Evolutionary conservation across 92 coral and sea anemone genomes (phyloP).

Genomic region (Virgularia gustaviana): DNA sequence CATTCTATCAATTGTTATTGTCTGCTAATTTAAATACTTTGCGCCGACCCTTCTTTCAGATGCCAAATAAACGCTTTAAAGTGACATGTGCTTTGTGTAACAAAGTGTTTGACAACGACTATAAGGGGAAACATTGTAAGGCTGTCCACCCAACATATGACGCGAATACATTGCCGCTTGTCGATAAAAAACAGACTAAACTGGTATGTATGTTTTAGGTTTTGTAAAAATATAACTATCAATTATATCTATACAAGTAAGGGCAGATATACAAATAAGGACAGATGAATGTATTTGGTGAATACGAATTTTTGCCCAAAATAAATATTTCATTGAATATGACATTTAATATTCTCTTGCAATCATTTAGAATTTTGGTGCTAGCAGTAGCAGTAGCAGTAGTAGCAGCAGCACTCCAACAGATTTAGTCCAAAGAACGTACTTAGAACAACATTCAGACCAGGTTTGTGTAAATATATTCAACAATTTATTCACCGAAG

Average conservation of each 20-base stretch:
- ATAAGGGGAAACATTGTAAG: slow-evolving; percentile 7
- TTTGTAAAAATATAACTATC: too few species aligned
- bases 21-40: not conserved
- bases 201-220: too few species aligned
- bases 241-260: not conserved
- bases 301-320: not conserved
- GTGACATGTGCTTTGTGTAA: slow-evolving; percentile 18
- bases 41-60: not conserved
- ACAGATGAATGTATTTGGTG: not conserved
- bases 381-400: too few species aligned
- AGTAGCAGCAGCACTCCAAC: not conserved
- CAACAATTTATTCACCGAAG: not conserved
- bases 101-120: slow-evolving; percentile 7
- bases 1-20: not conserved
- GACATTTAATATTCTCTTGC: slow-evolving; percentile 3
- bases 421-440: too few species aligned
- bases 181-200: not conserved
- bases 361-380: slow-evolving; percentile 11
- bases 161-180: slow-evolving; percentile 8
- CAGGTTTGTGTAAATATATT: slow-evolving; percentile 3
- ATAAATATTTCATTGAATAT: not conserved
- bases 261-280: too few species aligned
- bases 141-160: not conserved
- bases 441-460: slow-evolving; percentile 13
- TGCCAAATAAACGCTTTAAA: slow-evolving; percentile 11